A percentile compares a stretch with the other conserved stretches of the same genome.
Conservation (phyloP, 2,888 invertebrate species). For the Eupelmus urozonus region DNA sequence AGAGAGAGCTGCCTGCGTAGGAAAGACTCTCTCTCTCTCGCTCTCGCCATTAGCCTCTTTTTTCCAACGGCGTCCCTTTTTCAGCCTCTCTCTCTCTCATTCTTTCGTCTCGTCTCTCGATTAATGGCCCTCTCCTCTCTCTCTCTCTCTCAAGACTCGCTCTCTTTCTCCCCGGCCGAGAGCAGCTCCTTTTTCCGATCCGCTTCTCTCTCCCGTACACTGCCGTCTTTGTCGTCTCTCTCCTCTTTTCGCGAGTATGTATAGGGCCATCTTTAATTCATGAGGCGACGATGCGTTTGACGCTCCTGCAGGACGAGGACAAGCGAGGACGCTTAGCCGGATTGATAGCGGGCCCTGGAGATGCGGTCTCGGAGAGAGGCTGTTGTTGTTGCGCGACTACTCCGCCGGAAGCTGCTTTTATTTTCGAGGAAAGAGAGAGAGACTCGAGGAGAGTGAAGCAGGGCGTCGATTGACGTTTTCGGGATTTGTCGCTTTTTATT, state of each 20-base stretch:
- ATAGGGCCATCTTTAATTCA: slow-evolving; percentile 56
- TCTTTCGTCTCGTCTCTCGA: slow-evolving; percentile 56
- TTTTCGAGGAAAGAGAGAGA: no score
- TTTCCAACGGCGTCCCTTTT: slow-evolving; percentile 49
- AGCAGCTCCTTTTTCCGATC: slow-evolving; percentile 40
- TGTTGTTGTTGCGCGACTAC: no score
- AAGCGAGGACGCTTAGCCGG: background rate
- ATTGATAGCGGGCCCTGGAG: slow-evolving; percentile 18
- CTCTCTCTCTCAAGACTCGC: background rate
- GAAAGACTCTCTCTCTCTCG: no score
- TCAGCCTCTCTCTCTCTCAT: slow-evolving; percentile 48
- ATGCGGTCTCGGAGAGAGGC: no score
- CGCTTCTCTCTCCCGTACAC: background rate
- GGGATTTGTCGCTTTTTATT: no score
- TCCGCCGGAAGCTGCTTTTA: no score
- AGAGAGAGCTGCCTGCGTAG: slow-evolving; percentile 22
- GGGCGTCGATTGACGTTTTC: no score
- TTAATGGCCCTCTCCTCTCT: slow-evolving; percentile 47
- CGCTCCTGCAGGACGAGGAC: background rate
- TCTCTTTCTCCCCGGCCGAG: background rate
- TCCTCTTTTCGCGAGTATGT: background rate
- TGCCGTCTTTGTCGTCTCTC: slow-evolving; percentile 45
- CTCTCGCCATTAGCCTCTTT: slow-evolving; percentile 41
- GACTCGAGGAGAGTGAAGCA: no score
- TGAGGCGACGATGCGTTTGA: slow-evolving; percentile 28